Conservation (phyloP, 2,888 invertebrate genomes). For the Uloborus plumipes region DNA sequence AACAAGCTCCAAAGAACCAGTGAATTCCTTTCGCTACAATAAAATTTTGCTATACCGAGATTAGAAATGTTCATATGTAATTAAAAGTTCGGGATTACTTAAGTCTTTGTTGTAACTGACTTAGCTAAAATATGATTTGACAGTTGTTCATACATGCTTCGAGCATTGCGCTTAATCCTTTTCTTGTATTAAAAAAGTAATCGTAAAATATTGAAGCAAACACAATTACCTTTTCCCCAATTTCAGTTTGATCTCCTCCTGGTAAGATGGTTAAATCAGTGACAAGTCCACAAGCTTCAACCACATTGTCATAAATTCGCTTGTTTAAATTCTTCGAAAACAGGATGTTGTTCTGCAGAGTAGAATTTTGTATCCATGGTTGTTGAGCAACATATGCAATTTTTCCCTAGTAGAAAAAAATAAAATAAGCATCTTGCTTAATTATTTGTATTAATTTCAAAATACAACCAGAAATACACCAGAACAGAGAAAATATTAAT, state of each 20-base stretch:
- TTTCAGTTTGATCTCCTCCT: slow-evolving; percentile 75
- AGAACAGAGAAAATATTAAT: too few species aligned
- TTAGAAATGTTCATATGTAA: too few species aligned
- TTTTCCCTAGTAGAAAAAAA: slow-evolving; percentile 66
- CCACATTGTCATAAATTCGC: slow-evolving; percentile 69
- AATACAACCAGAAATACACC: too few species aligned
- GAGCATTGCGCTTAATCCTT: neutral
- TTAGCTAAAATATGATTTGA: too few species aligned
- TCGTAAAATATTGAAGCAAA: neutral
- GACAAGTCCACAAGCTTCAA: slow-evolving; percentile 74
- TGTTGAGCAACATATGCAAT: slow-evolving; percentile 71
- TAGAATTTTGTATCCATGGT: slow-evolving; percentile 75
- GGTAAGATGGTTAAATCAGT: slow-evolving; percentile 74
- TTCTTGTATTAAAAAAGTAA: neutral
- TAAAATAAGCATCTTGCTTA: too few species aligned
- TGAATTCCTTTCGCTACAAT: too few species aligned
- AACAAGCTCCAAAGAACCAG: too few species aligned
- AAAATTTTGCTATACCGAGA: too few species aligned
- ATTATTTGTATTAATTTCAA: too few species aligned
- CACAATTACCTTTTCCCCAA: slow-evolving; percentile 74
- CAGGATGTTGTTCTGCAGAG: slow-evolving; percentile 73
- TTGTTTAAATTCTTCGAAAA: slow-evolving; percentile 71
- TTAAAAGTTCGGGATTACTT: too few species aligned
- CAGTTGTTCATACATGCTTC: neutral
- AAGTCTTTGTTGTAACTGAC: too few species aligned